Evolutionary conservation across 1,140 invertebrate genomes (phyloP), one percentile per base, ranked within the genome.

Genomic region (Proctacanthus coquilletti): DNA sequence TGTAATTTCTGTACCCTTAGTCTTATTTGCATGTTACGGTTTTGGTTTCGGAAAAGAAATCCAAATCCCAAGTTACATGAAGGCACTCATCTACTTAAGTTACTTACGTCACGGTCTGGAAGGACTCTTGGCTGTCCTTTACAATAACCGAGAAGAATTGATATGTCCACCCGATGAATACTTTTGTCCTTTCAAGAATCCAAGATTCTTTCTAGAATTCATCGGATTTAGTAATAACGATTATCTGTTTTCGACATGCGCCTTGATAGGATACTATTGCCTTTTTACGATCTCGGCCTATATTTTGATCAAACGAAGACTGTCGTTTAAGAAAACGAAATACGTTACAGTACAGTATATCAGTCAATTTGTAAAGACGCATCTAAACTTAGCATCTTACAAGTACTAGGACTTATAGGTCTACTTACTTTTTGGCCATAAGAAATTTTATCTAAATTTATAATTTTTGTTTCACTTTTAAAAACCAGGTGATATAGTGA

Each of bases 31-130:
- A 1, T 74, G 80, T 0, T 80, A 84, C 56, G 80, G 80, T 34
- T 71, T 84, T 33, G 83, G 82, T 0, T 68, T 62, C 34, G 72
- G 72, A 1, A 71, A 69, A 31, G 49, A 61, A 0, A 61, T 60
- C 4, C 65, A 70, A 3, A 61, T 79, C 38, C 60, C 77, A 0
- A 66, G 83, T 41, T 68, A 70, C 11, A 71, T 78, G 51, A 62
- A 71, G 38, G 61, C 86, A 46, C 63, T 82, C 0, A 82, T 89
- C 64, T 77, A 84, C 45, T 65, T 78, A n/a, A 89, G 85, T 43
- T 93, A 82, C 53, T 68, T 92, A 34, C 70, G 85, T 25, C 69
- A 71, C 44, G 65, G 66, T 0, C 67, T 92, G 21, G 84, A 93
- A 54, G 82, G 78, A 2, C 64, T 87, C 0, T 69, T 85, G 1